phyloP scores from a whole-genome alignment of 2,797 vertebrate species.

The Scleropages formosus region DNA sequence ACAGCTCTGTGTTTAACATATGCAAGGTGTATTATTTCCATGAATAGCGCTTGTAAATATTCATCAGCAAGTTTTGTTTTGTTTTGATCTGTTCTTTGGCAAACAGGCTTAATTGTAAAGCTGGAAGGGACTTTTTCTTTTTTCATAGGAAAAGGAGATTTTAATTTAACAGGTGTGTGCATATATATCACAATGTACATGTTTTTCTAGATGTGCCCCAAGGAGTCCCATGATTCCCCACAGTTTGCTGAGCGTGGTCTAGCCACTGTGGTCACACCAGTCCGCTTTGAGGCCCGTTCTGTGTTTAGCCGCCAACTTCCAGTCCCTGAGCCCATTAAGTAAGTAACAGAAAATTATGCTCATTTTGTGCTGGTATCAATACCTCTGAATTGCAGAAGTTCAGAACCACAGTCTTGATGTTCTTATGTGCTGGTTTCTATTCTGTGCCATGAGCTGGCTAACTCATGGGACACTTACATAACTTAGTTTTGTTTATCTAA shows the following conservation, averaged over 20 bases:
- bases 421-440: too few species aligned
- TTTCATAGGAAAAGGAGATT: neutral
- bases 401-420: too few species aligned
- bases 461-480: too few species aligned
- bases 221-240: conserved; percentile 79
- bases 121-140: too few species aligned
- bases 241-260: conserved; percentile 69
- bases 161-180: neutral
- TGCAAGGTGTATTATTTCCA: neutral
- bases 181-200: neutral
- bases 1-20: neutral
- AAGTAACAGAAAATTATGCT: conserved; percentile 37
- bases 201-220: conserved; percentile 87
- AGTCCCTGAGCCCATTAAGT: conserved; percentile 77
- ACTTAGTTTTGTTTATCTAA: too few species aligned
- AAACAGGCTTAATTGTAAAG: too few species aligned
- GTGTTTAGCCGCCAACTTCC: conserved; percentile 78
- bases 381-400: too few species aligned
- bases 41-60: neutral
- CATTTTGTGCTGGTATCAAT: neutral
- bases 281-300: conserved; percentile 84
- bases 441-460: too few species aligned
- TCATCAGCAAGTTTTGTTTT: too few species aligned
- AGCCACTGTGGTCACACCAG: conserved; percentile 70
- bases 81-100: too few species aligned